These are phyloP conservation scores for Andrena dorsata DNA, from an alignment of 2,888 invertebrate species.

Conservation along the genomic window DNA sequence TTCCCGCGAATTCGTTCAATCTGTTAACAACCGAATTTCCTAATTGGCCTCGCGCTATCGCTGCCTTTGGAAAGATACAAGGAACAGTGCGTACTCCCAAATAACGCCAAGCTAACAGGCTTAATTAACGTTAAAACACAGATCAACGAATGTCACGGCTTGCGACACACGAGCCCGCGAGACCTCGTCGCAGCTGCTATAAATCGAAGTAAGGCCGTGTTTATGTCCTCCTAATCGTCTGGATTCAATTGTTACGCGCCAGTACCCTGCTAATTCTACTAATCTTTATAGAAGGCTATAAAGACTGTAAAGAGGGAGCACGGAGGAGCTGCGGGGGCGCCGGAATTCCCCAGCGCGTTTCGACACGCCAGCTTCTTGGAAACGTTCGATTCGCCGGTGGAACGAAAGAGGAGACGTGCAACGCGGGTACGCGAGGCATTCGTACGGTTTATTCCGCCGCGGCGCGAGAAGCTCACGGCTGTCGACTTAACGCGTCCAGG, in stretches of 20 bases:
- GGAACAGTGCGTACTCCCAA: neutral
- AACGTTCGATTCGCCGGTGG: constrained; percentile 7
- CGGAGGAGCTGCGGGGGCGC: neutral
- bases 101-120: neutral
- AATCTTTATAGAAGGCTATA: constrained; percentile 42
- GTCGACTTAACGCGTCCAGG: constrained; percentile 66
- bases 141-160: neutral
- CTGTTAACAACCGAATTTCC: constrained; percentile 13
- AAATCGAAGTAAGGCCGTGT: neutral
- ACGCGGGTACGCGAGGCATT: neutral
- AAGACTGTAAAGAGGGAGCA: constrained; percentile 8
- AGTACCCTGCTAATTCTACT: neutral
- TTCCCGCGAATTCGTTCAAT: constrained; percentile 25
- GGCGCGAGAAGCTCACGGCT: constrained; percentile 35
- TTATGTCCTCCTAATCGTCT: neutral
- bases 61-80: constrained; percentile 6
- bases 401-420: constrained; percentile 16
- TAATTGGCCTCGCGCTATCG: constrained; percentile 20
- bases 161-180: neutral
- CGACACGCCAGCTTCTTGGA: constrained; percentile 1
- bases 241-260: neutral
- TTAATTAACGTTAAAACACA: neutral
- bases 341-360: constrained; percentile 19
- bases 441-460: neutral
- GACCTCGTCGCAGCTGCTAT: neutral